These are phyloP conservation scores for Apus apus DNA, from an alignment of 2,113 vertebrate species.

Conservation along the genomic window DNA sequence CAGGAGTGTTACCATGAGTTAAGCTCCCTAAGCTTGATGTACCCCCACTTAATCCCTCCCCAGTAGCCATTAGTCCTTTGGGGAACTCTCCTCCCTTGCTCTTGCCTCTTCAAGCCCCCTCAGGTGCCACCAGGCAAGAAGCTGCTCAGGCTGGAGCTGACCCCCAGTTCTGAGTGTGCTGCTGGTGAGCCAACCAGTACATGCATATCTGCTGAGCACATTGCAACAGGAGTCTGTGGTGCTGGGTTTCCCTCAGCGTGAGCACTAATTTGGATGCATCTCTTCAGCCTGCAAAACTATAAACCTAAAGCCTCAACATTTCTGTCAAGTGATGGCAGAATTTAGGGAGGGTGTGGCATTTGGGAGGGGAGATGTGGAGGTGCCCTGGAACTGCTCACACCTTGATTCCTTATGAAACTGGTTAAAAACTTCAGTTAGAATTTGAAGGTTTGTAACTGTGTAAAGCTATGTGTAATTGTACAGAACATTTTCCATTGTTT, in stretches of 20 bases:
- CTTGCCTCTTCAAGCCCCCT: background rate
- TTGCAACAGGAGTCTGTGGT: background rate
- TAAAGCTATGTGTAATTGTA: background rate
- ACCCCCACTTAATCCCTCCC: background rate
- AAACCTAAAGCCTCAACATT: background rate
- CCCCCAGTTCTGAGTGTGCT: background rate
- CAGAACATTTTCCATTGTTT: background rate
- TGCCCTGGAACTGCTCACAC: background rate
- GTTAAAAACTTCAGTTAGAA: background rate
- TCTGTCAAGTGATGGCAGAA: background rate
- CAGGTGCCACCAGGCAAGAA: background rate
- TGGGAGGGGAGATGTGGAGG: background rate
- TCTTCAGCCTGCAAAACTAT: background rate
- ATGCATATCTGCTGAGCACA: fast-evolving
- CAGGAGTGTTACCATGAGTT: background rate
- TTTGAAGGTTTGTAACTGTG: background rate
- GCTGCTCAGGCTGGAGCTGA: background rate
- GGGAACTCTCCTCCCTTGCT: background rate
- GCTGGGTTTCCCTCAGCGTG: background rate
- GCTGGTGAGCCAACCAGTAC: background rate
- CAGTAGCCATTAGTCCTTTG: background rate
- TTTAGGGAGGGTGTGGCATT: background rate
- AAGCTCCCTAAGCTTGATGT: background rate
- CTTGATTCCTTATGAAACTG: background rate
- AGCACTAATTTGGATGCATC: background rate